Conservation (phyloP, 2,888 invertebrate species). For the Rhyacophila evoluta region DNA sequence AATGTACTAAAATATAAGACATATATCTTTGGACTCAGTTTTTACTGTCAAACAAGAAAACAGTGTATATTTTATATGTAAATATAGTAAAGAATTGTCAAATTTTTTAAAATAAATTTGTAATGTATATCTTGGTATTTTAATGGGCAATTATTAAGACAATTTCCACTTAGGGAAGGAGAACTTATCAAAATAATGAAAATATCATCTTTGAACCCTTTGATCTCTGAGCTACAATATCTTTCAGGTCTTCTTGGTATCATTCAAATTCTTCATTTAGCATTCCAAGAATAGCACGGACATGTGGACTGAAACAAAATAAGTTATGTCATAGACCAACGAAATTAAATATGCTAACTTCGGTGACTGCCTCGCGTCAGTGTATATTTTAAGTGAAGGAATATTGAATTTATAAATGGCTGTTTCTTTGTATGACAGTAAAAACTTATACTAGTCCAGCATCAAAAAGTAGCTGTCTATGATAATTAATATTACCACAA, state of each 20-base stretch:
- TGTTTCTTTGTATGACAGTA: not conserved
- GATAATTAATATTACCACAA: not conserved
- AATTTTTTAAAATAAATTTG: no score
- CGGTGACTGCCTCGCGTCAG: not conserved
- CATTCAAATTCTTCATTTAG: not conserved
- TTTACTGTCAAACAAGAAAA: not conserved
- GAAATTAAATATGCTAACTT: not conserved
- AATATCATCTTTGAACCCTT: no score
- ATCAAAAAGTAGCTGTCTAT: not conserved
- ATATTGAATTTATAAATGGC: not conserved
- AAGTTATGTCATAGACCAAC: no score
- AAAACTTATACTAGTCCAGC: not conserved
- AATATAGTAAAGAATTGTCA: no score
- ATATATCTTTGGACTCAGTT: not conserved
- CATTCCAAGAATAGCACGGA: slow-evolving; percentile 16
- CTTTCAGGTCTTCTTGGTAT: no score
- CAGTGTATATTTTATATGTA: not conserved
- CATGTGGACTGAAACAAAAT: not conserved
- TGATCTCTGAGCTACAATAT: no score
- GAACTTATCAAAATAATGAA: no score
- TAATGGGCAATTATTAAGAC: no score
- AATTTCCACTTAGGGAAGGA: no score
- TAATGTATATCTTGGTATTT: no score
- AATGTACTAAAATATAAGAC: not conserved
- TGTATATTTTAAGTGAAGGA: slow-evolving; percentile 4